These are phyloP conservation scores for Rhombomys opimus DNA, from an alignment of 2,113 vertebrate species.

Conservation along the genomic window DNA sequence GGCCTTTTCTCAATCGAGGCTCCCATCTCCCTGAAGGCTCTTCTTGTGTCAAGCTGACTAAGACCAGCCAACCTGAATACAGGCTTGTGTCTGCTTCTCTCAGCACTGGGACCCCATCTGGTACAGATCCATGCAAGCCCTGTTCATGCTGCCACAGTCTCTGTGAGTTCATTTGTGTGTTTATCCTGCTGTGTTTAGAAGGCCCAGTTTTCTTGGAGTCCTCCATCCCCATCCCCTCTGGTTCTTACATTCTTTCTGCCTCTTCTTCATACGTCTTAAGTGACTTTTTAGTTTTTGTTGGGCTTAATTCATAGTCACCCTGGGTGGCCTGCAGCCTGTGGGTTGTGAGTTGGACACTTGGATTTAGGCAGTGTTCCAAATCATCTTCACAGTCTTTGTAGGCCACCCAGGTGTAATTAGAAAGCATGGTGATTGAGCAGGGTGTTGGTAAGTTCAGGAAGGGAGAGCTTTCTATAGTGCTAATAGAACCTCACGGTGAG, in stretches of 20 bases:
- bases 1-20: background rate
- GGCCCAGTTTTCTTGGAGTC: background rate
- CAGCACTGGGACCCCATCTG: background rate
- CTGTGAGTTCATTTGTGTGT: background rate
- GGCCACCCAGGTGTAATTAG: background rate
- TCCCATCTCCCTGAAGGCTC: background rate
- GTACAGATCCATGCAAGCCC: background rate
- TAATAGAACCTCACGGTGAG: background rate
- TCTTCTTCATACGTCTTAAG: background rate
- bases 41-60: background rate
- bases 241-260: background rate
- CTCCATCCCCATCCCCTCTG: background rate
- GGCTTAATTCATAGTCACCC: background rate
- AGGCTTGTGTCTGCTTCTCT: background rate
- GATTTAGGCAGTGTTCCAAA: background rate
- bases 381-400: background rate
- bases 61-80: background rate
- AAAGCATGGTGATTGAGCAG: background rate
- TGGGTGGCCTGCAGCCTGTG: background rate
- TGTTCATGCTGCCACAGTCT: background rate
- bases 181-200: background rate
- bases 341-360: background rate
- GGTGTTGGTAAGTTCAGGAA: background rate
- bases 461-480: rapidly evolving
- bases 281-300: background rate